phyloP scores from a whole-genome alignment of 2,113 vertebrate genomes.

The Serilophus lunatus region DNA sequence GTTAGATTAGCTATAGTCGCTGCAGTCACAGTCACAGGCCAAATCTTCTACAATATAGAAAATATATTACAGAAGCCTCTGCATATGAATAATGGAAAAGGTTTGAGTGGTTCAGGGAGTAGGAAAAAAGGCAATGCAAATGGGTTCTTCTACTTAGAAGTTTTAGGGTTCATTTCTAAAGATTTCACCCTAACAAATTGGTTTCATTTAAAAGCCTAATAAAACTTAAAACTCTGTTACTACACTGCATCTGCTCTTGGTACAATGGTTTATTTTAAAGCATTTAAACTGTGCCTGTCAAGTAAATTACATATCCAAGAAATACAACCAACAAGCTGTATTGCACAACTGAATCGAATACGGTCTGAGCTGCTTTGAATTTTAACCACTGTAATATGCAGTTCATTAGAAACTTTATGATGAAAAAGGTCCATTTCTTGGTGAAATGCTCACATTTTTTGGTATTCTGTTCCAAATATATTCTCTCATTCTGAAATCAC shows the following conservation, averaged over 20 bases:
- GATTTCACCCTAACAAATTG: constrained; percentile 45
- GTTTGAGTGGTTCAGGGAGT: not conserved
- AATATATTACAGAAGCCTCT: not conserved
- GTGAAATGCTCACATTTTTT: not conserved
- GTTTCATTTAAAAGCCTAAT: constrained; percentile 53
- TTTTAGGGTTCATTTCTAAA: constrained; percentile 26
- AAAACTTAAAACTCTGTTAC: constrained; percentile 40
- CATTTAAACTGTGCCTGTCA: constrained; percentile 50
- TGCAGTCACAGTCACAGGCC: not conserved
- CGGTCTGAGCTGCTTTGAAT: not conserved
- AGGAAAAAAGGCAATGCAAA: not conserved
- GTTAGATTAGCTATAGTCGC: not conserved
- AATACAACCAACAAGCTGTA: constrained; percentile 7
- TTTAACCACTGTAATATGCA: not conserved
- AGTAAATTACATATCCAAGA: constrained; percentile 50
- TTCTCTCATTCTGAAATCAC: not conserved
- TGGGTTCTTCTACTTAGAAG: not conserved
- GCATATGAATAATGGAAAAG: not conserved
- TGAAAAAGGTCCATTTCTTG: constrained; percentile 4
- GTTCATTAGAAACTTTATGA: not conserved
- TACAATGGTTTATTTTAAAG: constrained; percentile 50
- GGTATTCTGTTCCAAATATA: not conserved
- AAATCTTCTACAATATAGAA: not conserved
- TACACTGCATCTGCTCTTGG: not conserved
- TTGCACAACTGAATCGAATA: not conserved